Conservation (phyloP, 92 coral and sea anemone species). For the Epizoanthus rinbou region DNA sequence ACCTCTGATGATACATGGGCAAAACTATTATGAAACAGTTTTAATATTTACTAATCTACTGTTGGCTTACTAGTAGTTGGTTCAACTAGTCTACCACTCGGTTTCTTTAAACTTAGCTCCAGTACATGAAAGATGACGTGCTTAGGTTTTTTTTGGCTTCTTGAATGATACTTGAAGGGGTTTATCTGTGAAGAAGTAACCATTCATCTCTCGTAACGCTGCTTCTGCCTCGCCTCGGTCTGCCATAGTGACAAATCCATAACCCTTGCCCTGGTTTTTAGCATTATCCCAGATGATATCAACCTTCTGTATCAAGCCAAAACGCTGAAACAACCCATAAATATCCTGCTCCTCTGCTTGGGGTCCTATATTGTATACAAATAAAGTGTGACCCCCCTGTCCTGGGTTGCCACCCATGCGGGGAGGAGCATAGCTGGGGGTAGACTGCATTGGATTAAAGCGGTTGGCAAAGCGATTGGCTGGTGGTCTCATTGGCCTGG, state of each 20-base stretch:
- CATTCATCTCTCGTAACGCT: constrained; percentile 73
- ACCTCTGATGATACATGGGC: too few species aligned
- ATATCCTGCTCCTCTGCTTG: constrained; percentile 68
- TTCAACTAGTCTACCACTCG: neutral
- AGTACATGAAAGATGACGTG: neutral
- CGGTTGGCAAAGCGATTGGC: constrained; percentile 72
- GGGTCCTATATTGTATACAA: constrained; percentile 78
- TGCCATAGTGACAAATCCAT: constrained; percentile 87
- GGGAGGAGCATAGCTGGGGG: constrained; percentile 52
- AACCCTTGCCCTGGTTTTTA: constrained; percentile 77
- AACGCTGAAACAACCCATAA: constrained; percentile 66
- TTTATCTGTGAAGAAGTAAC: constrained; percentile 54
- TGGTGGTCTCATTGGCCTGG: constrained; percentile 77
- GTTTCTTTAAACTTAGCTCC: neutral
- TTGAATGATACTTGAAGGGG: constrained; percentile 82
- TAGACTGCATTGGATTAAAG: constrained; percentile 68
- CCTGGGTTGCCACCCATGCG: constrained; percentile 40
- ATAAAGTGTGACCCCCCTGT: constrained; percentile 49
- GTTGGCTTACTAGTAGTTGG: neutral
- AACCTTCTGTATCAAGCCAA: constrained; percentile 70
- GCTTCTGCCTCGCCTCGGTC: constrained; percentile 64
- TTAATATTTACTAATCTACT: too few species aligned
- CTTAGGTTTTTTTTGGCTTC: constrained; percentile 48
- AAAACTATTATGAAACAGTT: too few species aligned
- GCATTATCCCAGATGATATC: constrained; percentile 87